A percentile compares a stretch with the other conserved stretches of the same genome.
These are phyloP conservation scores for Drosophila punjabiensis DNA, from an alignment of 1,140 invertebrate species.

Conservation along the genomic window DNA sequence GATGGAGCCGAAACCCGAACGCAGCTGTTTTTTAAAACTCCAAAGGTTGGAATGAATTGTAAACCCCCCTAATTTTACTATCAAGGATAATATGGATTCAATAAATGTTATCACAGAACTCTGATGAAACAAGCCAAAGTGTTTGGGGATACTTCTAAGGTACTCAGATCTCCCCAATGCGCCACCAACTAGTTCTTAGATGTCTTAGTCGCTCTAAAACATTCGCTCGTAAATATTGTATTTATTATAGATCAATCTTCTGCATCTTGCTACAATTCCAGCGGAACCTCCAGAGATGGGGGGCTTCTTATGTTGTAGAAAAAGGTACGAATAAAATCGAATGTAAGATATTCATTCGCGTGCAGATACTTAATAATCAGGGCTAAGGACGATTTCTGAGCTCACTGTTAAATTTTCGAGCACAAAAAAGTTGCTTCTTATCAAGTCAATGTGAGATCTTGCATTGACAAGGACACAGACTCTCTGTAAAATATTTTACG, in stretches of 20 bases:
- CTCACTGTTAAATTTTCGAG: not conserved
- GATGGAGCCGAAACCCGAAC: not conserved
- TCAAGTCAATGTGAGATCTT: no score
- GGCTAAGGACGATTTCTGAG: not conserved
- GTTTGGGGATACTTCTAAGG: conserved; percentile 5
- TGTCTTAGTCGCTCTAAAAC: not conserved
- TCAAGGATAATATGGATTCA: conserved; percentile 12
- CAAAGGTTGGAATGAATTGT: conserved; percentile 8
- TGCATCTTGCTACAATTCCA: not conserved
- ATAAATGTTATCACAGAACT: no score
- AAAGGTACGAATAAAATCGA: conserved; percentile 19
- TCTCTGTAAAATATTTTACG: not conserved
- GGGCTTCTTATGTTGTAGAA: not conserved
- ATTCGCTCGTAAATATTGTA: conserved; percentile 2
- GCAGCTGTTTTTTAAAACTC: conserved; percentile 8
- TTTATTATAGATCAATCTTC: conserved; percentile 20
- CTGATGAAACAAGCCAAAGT: not conserved
- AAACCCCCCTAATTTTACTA: conserved; percentile 1
- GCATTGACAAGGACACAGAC: no score
- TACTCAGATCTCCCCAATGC: conserved; percentile 2
- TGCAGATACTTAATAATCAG: not conserved
- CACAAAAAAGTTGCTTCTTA: not conserved
- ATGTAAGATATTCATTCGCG: conserved; percentile 7
- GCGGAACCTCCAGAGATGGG: not conserved
- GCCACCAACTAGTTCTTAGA: conserved; percentile 2